phyloP scores from a whole-genome alignment of 2,113 vertebrate species.

The Micromys minutus region DNA sequence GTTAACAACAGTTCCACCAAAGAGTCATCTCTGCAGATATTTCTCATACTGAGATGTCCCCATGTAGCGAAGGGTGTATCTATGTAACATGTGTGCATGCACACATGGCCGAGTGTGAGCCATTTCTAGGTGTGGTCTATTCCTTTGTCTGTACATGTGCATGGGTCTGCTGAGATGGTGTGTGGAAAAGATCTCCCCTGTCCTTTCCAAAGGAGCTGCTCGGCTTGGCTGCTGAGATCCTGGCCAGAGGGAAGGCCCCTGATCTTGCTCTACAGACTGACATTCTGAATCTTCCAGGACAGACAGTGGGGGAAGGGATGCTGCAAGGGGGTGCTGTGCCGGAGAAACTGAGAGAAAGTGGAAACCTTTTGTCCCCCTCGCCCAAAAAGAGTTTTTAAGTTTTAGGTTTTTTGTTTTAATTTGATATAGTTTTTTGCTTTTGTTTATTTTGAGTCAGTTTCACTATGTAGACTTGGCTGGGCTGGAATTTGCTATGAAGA shows the following conservation, averaged over 20 bases:
- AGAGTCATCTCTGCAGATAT: not conserved
- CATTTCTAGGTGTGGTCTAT: not conserved
- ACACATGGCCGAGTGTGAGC: too few relatives aligned
- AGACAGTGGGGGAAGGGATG: not conserved
- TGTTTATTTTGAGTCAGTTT: not conserved
- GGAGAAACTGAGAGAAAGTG: not conserved
- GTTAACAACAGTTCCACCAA: not conserved
- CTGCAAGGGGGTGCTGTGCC: not conserved
- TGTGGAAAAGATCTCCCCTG: not conserved
- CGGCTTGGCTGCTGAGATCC: not conserved
- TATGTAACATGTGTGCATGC: not conserved
- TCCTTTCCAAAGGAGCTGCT: not conserved
- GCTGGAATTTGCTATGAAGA: not conserved
- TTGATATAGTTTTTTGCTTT: not conserved
- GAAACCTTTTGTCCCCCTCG: conserved; percentile 10
- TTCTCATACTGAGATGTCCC: not conserved
- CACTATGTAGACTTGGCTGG: not conserved
- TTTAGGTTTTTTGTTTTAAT: not conserved
- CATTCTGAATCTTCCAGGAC: not conserved
- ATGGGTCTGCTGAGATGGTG: not conserved
- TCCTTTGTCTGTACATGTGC: not conserved
- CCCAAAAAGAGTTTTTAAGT: not conserved
- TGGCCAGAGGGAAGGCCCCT: not conserved
- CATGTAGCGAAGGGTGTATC: not conserved
- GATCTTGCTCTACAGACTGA: not conserved